Evolutionary conservation across 2,797 vertebrate genomes (phyloP), one percentile per base, ranked within the genome.

Genomic region (Argya squamiceps): DNA sequence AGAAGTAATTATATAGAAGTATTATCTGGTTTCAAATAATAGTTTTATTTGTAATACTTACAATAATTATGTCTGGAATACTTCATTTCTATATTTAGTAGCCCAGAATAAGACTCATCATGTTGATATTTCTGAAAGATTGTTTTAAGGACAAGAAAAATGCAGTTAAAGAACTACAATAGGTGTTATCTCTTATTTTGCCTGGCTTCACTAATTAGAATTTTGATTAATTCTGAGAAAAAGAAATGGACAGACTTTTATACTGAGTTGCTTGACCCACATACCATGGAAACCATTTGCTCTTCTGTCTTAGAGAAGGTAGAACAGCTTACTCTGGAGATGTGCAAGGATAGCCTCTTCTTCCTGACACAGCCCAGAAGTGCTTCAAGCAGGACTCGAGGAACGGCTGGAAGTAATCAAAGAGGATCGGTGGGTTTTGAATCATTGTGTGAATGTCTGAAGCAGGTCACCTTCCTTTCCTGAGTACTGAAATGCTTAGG

Each of bases 371-470:
- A 75, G 14, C 30, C 39, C 85, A 97, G 86, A 88, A 95, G 50
- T 39, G 41, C 60, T 94, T 91, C 55, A 79, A 93, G 53, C 56
- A 89, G 65, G 63, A 85, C 75, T 85, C 0, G 0, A 44, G 58
- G 39, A 84, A 58, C 22, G 84, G 52, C 69, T 95, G 89, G 78
- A 89, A 93, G 50, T 53, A 89, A 95, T 97, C 83, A 92, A 55
- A 30, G 44, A 93, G 64, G 69, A 95, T 84, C 94, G 71, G 43
- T 7, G 12, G 56, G 20, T 90, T 93, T 84, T 89, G 52, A 96
- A 89, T 84, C 29, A 82, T 68, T 87, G 32, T 76, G 36, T 88
- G 78, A 80, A 81, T 88, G 86, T 34, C 84, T 85, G 85, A 92
- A 96, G 67, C 67, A 69, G 47, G 85, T 92, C 78, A 58, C 70